Base-by-base conservation (phyloP, 64 coral and sea anemone genomes). In the Platygyra sinensis region DNA sequence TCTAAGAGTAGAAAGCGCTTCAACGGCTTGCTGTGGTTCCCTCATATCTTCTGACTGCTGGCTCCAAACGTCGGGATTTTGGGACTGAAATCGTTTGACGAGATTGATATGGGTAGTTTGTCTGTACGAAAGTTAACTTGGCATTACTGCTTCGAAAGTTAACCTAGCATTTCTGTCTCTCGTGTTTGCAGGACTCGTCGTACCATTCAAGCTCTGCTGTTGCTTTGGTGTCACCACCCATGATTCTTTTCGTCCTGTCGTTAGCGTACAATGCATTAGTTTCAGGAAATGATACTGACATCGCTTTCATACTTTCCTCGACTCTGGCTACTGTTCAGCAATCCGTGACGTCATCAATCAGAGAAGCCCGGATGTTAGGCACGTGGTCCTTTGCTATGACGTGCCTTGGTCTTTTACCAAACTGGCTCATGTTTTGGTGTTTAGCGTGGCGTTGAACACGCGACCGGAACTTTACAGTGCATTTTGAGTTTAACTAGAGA, bases 341-440 rank as follows among this genome's bases (percentile, higher is more conserved):
- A 78, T 57, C 83, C 16, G 60, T 92, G 74, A 79, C 86, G 12
- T 86, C 82, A 42, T 80, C 90, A 50, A 71, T 92, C 13, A 86
- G 82, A 73, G 90, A 92, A 60, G 67, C 90, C n/a, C 90, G 76
- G 52, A 60, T 92, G 36, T 32, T 92, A 10, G 90, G 84, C 36
- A 87, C 83, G 60, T 92, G 90, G 90, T 87, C 90, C 49, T 92
- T 87, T 63, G 74, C 74, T 18, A 72, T 92, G 46, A 25, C 90
- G n/a, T 86, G 82, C 77, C 62, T 92, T 6, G 83, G 82, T 72
- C 28, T 92, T 62, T 72, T 92, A 32, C 90, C 90, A 54, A 65
- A 92, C 62, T 92, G 90, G 90, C 46, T 86, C 39, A 65, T 92
- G 61, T 92, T 92, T 81, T 92, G 90, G 90, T 87, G 86, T 87